These are phyloP conservation scores for Drosophila pallidifrons DNA, from an alignment of 1,140 invertebrate species.

Conservation along the genomic window DNA sequence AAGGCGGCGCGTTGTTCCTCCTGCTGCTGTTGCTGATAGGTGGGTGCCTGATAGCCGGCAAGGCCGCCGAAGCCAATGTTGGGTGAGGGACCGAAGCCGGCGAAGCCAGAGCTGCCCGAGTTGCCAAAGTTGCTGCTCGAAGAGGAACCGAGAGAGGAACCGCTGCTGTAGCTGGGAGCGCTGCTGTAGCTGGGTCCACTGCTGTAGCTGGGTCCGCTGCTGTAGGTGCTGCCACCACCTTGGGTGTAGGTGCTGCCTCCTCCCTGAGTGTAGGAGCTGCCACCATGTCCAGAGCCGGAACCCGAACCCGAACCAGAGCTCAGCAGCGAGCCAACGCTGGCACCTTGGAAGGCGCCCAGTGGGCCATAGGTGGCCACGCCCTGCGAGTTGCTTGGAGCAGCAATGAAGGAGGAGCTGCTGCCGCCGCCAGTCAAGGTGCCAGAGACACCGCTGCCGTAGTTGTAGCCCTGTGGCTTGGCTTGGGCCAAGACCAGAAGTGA, in stretches of 20 bases:
- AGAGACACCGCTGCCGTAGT: conserved; percentile 74
- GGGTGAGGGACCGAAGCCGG: conserved; percentile 61
- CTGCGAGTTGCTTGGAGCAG: conserved; percentile 54
- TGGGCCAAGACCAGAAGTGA: conserved; percentile 56
- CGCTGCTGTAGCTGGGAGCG: not conserved
- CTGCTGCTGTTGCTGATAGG: conserved; percentile 70
- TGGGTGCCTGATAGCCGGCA: conserved; percentile 67
- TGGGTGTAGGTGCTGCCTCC: not conserved
- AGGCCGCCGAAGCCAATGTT: conserved; percentile 66
- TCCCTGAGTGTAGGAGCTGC: not conserved
- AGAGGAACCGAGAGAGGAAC: not conserved
- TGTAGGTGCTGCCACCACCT: not conserved
- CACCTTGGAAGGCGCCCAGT: conserved; percentile 65
- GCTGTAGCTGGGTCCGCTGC: conserved; percentile 1
- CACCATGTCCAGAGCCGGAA: conserved; percentile 8
- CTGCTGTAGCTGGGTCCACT: conserved; percentile 4
- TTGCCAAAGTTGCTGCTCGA: conserved; percentile 14
- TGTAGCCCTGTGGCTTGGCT: conserved; percentile 79
- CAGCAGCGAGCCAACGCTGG: conserved; percentile 67
- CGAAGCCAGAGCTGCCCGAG: conserved; percentile 22
- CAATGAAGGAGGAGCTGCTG: conserved; percentile 38
- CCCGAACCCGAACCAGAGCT: conserved; percentile 15
- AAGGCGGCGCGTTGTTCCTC: conserved; percentile 63
- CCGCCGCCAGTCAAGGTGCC: conserved; percentile 45
- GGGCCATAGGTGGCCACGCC: conserved; percentile 64